These are phyloP conservation scores for Thaumatotibia leucotreta DNA, from an alignment of 1,140 invertebrate species.

Conservation along the genomic window DNA sequence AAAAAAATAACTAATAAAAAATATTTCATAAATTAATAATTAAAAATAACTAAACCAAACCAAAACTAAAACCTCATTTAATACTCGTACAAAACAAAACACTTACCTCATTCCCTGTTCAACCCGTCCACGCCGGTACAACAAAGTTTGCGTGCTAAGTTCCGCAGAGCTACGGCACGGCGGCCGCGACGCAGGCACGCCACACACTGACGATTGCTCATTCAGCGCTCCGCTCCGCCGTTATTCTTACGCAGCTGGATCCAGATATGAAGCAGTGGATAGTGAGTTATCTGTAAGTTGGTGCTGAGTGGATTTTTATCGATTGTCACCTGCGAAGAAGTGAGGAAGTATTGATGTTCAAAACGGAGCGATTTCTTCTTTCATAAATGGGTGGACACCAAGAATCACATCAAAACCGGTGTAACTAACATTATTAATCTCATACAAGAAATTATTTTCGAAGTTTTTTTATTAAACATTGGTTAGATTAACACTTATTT, in stretches of 20 bases:
- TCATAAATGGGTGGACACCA: too few species aligned
- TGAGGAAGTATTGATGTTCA: too few species aligned
- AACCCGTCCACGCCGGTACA: not conserved
- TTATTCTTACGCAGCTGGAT: conserved; percentile 71
- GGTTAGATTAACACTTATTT: too few species aligned
- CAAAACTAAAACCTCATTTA: not conserved
- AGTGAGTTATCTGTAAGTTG: conserved; percentile 9
- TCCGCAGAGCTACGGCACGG: conserved; percentile 30
- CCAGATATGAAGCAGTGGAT: conserved; percentile 40
- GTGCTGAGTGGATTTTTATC: not conserved
- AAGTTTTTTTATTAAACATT: too few species aligned
- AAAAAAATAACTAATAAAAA: not conserved
- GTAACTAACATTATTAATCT: too few species aligned
- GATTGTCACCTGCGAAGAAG: too few species aligned
- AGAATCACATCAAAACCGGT: too few species aligned
- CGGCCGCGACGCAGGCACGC: conserved; percentile 42
- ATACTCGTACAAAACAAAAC: not conserved
- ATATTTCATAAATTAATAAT: not conserved
- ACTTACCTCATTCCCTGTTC: conserved; percentile 9
- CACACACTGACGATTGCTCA: conserved; percentile 67
- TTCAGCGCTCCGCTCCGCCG: conserved; percentile 55
- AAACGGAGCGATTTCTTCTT: too few species aligned
- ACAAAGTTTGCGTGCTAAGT: conserved; percentile 45
- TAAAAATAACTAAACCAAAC: not conserved
- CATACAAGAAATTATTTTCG: too few species aligned